Evolutionary conservation across 2,888 invertebrate species (phyloP).

Genomic region (Cylloceria caligata): DNA sequence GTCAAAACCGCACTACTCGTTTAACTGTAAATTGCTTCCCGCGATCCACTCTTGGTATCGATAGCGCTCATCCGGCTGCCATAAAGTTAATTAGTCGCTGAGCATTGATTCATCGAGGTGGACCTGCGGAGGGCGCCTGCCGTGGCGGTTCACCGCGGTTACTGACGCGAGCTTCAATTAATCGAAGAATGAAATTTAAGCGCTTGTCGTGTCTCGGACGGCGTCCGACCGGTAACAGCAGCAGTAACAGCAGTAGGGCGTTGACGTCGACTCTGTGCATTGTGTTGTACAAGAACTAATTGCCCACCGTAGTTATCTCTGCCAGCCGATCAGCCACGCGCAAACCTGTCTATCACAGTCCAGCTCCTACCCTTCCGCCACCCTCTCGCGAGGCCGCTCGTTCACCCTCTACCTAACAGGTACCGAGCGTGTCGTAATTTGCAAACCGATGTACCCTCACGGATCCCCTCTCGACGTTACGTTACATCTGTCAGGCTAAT

Average conservation of each 20-base stretch:
- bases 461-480: slow-evolving; percentile 75
- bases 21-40: neutral
- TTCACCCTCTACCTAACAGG: slow-evolving; percentile 70
- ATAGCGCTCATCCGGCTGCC: slow-evolving; percentile 14
- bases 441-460: slow-evolving; percentile 77
- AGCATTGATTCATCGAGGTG: slow-evolving; percentile 51
- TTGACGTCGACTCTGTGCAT: slow-evolving; percentile 50
- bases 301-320: slow-evolving; percentile 73
- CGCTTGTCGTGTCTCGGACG: slow-evolving; percentile 40
- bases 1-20: slow-evolving; percentile 7
- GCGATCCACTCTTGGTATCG: neutral
- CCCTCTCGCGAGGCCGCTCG: slow-evolving; percentile 41
- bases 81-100: slow-evolving; percentile 46
- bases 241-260: slow-evolving; percentile 46
- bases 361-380: slow-evolving; percentile 43
- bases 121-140: neutral
- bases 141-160: slow-evolving; percentile 4
- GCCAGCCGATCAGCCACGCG: slow-evolving; percentile 70
- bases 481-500: slow-evolving; percentile 82
- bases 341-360: slow-evolving; percentile 74
- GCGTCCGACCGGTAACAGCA: slow-evolving; percentile 29
- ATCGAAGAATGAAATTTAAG: slow-evolving; percentile 57
- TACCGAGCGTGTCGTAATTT: slow-evolving; percentile 79
- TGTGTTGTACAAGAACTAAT: slow-evolving; percentile 70
- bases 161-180: slow-evolving; percentile 43